A percentile compares a stretch with the other conserved stretches of the same genome.
Evolutionary conservation across 2,888 invertebrate species (phyloP).

Genomic region (Aphrophora alni): DNA sequence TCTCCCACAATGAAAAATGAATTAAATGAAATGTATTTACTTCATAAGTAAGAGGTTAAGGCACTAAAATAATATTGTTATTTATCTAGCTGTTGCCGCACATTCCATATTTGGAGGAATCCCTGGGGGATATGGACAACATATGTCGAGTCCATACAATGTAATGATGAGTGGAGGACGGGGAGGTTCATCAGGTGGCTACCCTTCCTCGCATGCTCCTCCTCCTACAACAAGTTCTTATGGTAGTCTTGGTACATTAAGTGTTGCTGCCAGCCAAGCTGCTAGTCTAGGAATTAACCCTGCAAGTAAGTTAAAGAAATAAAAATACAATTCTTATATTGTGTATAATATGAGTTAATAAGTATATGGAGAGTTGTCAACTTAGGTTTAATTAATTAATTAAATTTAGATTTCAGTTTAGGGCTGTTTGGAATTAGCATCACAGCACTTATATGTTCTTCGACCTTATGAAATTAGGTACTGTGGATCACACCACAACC

Average conservation of each 20-base stretch:
- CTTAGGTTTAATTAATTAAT: too few relatives aligned
- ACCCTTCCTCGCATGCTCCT: slow-evolving; percentile 52
- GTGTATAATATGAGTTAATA: neutral
- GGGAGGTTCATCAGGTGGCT: slow-evolving; percentile 56
- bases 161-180: slow-evolving; percentile 45
- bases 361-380: neutral
- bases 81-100: neutral
- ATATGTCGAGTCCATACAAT: slow-evolving; percentile 55
- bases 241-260: slow-evolving; percentile 67
- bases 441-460: too few relatives aligned
- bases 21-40: too few relatives aligned
- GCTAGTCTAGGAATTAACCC: slow-evolving; percentile 81
- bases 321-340: neutral
- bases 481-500: too few relatives aligned
- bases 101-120: slow-evolving; percentile 37
- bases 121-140: slow-evolving; percentile 45
- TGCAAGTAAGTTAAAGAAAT: slow-evolving; percentile 56
- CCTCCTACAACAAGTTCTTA: slow-evolving; percentile 53
- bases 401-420: too few relatives aligned
- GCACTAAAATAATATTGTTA: too few relatives aligned
- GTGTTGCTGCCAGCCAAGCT: slow-evolving; percentile 85
- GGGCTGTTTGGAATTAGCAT: too few relatives aligned
- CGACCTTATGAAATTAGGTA: too few relatives aligned
- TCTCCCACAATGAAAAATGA: too few relatives aligned
- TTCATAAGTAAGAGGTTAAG: too few relatives aligned